Base-by-base conservation (phyloP, 30 jellyfish, hydroid and myxozoan species). In the Mastigias papua region DNA sequence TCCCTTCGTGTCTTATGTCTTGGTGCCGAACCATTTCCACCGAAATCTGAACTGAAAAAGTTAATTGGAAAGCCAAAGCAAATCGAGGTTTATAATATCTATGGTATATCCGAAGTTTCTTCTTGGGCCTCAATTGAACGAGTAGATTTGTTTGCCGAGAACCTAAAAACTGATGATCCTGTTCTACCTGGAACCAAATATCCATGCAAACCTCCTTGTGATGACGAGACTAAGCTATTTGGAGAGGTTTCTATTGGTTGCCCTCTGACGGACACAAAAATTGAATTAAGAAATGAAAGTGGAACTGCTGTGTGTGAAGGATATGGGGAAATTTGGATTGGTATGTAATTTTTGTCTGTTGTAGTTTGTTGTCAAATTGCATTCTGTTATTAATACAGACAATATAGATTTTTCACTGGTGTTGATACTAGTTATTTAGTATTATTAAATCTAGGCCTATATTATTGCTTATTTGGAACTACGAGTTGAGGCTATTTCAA, bases 11-110 rank as follows among this genome's bases (percentile, higher is more conserved):
- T 91, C 6, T 63, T 95, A 27, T 91, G 96, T 49, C 83, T 90
- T 27, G 99, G 99, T 22, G 99, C 98, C 16, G 99, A 95, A 71
- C 89, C 92, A 35, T 87, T 95, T 76, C 91, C 90, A 37, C 28
- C 74, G 21, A 84, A 25, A 73, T 11, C 48, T 11, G 34, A 26
- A 34, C n/a, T 87, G 69, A 66, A 34, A n/a, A 60, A 68, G 76
- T 69, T 63, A 73, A 35, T 78, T 3, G 71, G 66, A 22, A 19
- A 61, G 17, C 34, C 77, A 0, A 1, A 31, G 3, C 27, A 33
- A 8, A 27, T 83, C 22, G 77, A 69, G 69, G 69, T 90, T 2
- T 90, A 21, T 80, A 90, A 90, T 50, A 35, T 90, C 22, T 90
- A 90, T 73, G 97, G 97, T 22, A 82, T 82, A 32, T 80, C 97